Percentiles rank a stretch among this genome's conserved stretches.
Conservation (phyloP, 2,888 invertebrate genomes). For the Chrysolina haemoptera region DNA sequence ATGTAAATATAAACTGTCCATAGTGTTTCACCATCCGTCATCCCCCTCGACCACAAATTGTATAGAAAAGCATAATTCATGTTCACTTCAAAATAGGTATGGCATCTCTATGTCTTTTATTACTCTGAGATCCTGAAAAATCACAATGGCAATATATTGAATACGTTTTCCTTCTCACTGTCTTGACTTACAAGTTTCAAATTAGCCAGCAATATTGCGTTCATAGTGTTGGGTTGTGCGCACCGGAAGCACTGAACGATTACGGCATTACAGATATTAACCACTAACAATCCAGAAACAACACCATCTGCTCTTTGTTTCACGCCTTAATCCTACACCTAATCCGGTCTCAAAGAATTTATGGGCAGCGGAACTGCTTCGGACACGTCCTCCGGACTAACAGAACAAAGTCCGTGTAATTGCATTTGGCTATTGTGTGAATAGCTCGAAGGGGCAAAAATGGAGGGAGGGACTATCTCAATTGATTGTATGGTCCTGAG, state of each 20-base stretch:
- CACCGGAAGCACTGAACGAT: not conserved
- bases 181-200: not conserved
- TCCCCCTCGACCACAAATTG: too few species aligned
- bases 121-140: too few species aligned
- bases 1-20: too few species aligned
- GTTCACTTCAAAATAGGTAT: too few species aligned
- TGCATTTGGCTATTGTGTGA: conserved; percentile 65
- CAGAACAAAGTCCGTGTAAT: conserved; percentile 63
- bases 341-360: conserved; percentile 51
- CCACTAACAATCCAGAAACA: conserved; percentile 15
- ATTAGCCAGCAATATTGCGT: not conserved
- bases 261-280: conserved; percentile 13
- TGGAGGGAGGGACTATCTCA: not conserved
- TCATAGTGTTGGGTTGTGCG: not conserved
- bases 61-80: too few species aligned
- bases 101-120: too few species aligned
- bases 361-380: conserved; percentile 53
- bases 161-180: too few species aligned
- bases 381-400: conserved; percentile 60
- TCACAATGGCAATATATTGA: too few species aligned
- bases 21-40: too few species aligned
- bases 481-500: conserved; percentile 14
- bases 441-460: not conserved
- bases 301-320: conserved; percentile 20
- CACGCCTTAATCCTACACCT: conserved; percentile 51